Base-by-base conservation (phyloP, 2,113 vertebrate species). In the Lepisosteus osseus region DNA sequence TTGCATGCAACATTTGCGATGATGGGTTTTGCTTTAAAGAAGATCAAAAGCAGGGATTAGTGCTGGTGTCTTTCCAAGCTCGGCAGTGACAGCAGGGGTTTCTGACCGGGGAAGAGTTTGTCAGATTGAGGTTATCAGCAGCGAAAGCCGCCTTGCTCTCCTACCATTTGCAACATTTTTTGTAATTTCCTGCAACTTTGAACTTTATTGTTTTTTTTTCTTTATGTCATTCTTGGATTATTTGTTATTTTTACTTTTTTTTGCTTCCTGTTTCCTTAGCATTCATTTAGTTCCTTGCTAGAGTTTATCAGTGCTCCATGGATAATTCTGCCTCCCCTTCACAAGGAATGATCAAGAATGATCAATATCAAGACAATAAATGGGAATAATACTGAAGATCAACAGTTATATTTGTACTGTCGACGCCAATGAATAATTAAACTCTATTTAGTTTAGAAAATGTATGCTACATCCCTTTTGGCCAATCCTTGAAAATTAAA, bases 321-420 rank as follows among this genome's bases (percentile, higher is more conserved):
- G 29, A 29, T 29, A 29, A 29, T 29, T 29, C 2, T 29, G 29
- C 29, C 29, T 29, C 29, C 29, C 29, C 61, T 55, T 47, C 70
- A 65, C 47, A 43, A 59, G 29, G 6, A 51, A 41, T 51, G 55
- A 67, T 72, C 71, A 40, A 55, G 54, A 55, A 67, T 72, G 65
- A 42, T 45, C 15, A 17, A 17, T 17, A 17, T 17, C 29, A 41
- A 67, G 44, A 12, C 42, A 15, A 40, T 59, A 40, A 64, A 66
- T n/a, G 62, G 65, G 64, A 42, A 61, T 61, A 59, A 67, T 72
- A 65, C n/a, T 17, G 54, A 29, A 29, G 29, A 29, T 29, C 29
- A 29, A 29, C 29, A 29, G 29, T 29, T 29, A 29, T 29, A 29
- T 29, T 29, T 29, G 29, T 29, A 29, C 29, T 1, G 29, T 29